Conservation (phyloP, 2,113 vertebrate species). For the Coptodon rendalli region DNA sequence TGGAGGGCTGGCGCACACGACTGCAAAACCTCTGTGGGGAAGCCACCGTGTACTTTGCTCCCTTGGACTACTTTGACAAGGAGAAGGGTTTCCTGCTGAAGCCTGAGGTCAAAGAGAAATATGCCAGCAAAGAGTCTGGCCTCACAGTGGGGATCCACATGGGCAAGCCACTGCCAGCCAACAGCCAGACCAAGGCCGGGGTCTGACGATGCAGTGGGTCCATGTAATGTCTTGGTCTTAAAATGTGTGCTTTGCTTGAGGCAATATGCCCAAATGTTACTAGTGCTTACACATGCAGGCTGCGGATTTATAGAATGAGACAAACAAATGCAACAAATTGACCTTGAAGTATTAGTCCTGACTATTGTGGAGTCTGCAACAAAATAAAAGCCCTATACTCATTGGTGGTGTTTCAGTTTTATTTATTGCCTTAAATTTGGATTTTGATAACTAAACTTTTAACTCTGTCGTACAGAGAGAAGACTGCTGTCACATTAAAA, state of each 20-base stretch:
- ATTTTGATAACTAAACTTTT: neutral
- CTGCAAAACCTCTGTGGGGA: conserved; percentile 48
- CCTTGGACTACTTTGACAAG: conserved; percentile 67
- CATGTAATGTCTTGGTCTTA: neutral
- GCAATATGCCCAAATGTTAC: neutral
- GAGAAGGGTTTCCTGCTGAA: no score
- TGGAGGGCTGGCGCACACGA: conserved; percentile 44
- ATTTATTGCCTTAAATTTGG: neutral
- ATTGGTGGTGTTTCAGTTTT: neutral
- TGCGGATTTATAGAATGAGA: accelerated
- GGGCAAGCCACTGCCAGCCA: no score
- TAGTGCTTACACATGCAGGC: neutral
- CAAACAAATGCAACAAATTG: neutral
- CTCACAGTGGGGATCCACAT: no score
- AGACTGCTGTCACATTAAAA: neutral
- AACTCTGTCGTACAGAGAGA: neutral
- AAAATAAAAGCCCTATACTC: neutral
- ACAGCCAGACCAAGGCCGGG: no score
- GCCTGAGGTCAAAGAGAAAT: no score
- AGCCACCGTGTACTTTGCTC: conserved; percentile 49
- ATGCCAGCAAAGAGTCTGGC: no score
- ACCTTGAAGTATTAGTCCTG: neutral
- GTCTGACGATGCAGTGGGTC: no score
- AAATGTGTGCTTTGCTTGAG: neutral
- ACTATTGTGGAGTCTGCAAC: neutral